Base-by-base conservation (phyloP, 2,888 invertebrate genomes). In the Xanthorhoe designata region DNA sequence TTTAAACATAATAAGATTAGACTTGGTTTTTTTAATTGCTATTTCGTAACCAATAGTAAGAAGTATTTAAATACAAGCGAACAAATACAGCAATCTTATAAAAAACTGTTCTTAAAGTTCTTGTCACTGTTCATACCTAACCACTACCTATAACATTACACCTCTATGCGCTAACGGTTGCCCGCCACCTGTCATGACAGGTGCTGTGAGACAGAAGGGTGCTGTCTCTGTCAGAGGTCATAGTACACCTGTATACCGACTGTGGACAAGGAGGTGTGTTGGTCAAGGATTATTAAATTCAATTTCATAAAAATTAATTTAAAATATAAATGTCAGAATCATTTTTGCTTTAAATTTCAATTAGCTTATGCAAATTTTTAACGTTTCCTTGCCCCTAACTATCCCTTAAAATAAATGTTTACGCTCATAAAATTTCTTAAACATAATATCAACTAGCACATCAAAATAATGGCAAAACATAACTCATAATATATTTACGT, bases 161-260 rank as follows among this genome's bases (percentile, higher is more conserved):
- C 15, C 56, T 51, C 56, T 17, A 6, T 3, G 7, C 2, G 58
- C 56, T 78, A 83, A 85, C 86, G 82, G 88, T 82, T 69, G 86
- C 88, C 86, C 86, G 88, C 82, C 78, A 64, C 64, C 70, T 83
- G 81, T 81, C 79, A 81, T 82, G 79, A 85, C 87, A 87, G 88
- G 86, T 86, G 83, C 66, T 73, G 49, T 60, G 73, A 51, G 69
- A 66, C 51, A 50, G 70, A 57, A 57, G 32, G 50, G 63, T 42
- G 38, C 49, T 76, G 70, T 76, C 79, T 69, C 66, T 79, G 64
- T 71, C 66, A 10, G 42, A 35, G 54, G 38, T 58, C 51, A 59
- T 2, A 8, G 13, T 15, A 4, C 45, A 35, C 47, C 38, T 60
- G 51, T 42, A 19, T 42, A 0, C 49, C 35, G n/a, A 58, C 50